Conservation (phyloP, 1,140 invertebrate species). For the Homalodisca vitripennis region DNA sequence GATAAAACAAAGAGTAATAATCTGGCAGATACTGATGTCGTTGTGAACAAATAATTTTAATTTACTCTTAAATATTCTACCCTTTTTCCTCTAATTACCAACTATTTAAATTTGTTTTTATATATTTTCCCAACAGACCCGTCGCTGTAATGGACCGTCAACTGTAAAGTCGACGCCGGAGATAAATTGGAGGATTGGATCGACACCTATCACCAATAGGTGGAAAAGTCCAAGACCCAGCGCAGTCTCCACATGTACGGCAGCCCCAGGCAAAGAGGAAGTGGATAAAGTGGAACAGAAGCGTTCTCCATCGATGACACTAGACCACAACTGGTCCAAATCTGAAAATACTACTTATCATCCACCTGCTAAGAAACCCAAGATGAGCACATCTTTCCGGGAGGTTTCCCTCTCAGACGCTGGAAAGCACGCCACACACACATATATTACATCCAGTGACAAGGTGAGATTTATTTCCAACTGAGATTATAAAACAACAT, state of each 20-base stretch:
- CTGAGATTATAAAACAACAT: no score
- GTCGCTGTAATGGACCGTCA: neutral
- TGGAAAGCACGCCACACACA: conserved; percentile 84
- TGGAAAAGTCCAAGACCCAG: no score
- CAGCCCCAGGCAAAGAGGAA: neutral
- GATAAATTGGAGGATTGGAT: conserved; percentile 17
- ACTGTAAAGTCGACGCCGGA: conserved; percentile 8
- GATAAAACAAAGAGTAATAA: no score
- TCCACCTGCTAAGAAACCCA: conserved; percentile 64
- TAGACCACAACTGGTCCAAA: no score
- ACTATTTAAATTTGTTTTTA: no score
- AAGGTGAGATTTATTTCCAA: conserved; percentile 64
- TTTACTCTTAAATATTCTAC: no score
- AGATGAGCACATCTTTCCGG: conserved; percentile 61
- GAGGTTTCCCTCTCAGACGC: conserved; percentile 86
- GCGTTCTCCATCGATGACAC: neutral
- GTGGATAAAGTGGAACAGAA: no score
- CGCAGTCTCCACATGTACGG: no score
- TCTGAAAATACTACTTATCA: conserved; percentile 36
- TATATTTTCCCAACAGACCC: conserved; percentile 1
- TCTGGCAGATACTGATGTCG: no score
- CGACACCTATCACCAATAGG: no score
- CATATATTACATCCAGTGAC: conserved; percentile 96
- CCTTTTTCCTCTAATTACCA: no score
- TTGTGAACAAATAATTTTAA: no score